phyloP scores from a whole-genome alignment of 2,888 invertebrate genomes.

The Oscheius sp. region DNA sequence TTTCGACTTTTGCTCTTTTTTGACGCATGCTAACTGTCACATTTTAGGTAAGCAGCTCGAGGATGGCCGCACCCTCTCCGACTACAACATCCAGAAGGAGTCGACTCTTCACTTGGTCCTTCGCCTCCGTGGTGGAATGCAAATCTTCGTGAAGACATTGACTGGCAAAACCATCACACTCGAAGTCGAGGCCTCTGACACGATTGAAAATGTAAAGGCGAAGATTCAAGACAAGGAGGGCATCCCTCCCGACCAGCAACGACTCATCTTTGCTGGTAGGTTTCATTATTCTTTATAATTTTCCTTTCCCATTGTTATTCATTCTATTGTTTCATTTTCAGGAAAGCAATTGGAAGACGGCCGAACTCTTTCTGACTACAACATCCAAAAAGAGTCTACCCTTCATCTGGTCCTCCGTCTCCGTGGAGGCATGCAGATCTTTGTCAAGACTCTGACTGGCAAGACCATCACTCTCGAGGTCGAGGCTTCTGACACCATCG shows the following conservation, averaged over 20 bases:
- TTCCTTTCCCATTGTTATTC: background rate
- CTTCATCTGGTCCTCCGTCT: conserved; percentile 21
- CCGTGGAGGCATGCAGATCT: conserved; percentile 85
- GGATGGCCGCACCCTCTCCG: conserved; percentile 37
- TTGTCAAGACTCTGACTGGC: conserved; percentile 87
- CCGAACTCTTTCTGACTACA: conserved; percentile 9
- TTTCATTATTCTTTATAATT: conserved; percentile 2
- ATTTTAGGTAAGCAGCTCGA: conserved; percentile 58
- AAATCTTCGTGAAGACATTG: conserved; percentile 20
- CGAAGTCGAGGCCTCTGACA: conserved; percentile 25
- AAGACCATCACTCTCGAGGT: conserved; percentile 81
- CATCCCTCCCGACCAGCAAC: conserved; percentile 25
- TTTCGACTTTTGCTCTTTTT: background rate
- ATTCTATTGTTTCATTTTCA: conserved; percentile 20
- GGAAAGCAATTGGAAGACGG: conserved; percentile 34
- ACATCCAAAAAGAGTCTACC: conserved; percentile 13
- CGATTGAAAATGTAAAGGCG: conserved; percentile 23
- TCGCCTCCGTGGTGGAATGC: conserved; percentile 18
- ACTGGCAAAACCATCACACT: conserved; percentile 23
- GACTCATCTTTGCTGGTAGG: conserved; percentile 20
- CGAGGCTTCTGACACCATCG: conserved; percentile 8
- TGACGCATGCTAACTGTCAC: background rate
- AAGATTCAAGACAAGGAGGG: conserved; percentile 26
- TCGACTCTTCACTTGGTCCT: conserved; percentile 19
- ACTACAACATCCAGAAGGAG: conserved; percentile 29